These are phyloP conservation scores for Eurytoma adleriae DNA, from an alignment of 2,888 invertebrate genomes.

Conservation along the genomic window DNA sequence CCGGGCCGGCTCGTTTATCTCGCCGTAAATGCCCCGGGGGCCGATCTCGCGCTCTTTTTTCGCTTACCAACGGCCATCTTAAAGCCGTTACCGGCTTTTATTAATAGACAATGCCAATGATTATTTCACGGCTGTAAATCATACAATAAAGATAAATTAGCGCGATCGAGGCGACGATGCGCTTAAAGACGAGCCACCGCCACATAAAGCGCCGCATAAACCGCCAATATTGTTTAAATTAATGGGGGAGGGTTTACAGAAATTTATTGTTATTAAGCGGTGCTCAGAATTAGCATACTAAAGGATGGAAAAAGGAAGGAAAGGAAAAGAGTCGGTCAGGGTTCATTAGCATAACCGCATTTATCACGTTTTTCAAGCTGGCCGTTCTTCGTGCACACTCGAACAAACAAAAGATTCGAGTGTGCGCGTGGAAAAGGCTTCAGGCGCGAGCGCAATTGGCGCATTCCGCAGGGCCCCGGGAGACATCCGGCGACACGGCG, in stretches of 20 bases:
- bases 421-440: not conserved
- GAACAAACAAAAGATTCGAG: slow-evolving; percentile 13
- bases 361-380: slow-evolving; percentile 15
- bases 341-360: slow-evolving; percentile 47
- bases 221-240: not conserved
- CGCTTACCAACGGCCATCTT: not conserved
- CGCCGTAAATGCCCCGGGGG: slow-evolving; percentile 30
- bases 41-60: not conserved
- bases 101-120: slow-evolving; percentile 44
- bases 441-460: not conserved
- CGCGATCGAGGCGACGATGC: slow-evolving; percentile 19
- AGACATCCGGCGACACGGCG: not conserved
- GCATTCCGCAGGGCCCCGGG: not conserved
- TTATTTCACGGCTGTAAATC: slow-evolving; percentile 40
- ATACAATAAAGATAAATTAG: slow-evolving; percentile 43
- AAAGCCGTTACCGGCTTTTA: slow-evolving; percentile 7
- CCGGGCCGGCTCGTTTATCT: slow-evolving; percentile 43
- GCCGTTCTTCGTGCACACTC: too few relatives aligned
- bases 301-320: not conserved
- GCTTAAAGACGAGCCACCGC: too few relatives aligned
- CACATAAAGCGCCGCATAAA: too few relatives aligned
- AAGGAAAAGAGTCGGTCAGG: too few relatives aligned
- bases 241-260: not conserved
- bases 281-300: slow-evolving; percentile 3
- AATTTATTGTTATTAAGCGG: slow-evolving; percentile 9